Base-by-base conservation (phyloP, 2,888 invertebrate genomes). In the Sarcophaga rosellei region DNA sequence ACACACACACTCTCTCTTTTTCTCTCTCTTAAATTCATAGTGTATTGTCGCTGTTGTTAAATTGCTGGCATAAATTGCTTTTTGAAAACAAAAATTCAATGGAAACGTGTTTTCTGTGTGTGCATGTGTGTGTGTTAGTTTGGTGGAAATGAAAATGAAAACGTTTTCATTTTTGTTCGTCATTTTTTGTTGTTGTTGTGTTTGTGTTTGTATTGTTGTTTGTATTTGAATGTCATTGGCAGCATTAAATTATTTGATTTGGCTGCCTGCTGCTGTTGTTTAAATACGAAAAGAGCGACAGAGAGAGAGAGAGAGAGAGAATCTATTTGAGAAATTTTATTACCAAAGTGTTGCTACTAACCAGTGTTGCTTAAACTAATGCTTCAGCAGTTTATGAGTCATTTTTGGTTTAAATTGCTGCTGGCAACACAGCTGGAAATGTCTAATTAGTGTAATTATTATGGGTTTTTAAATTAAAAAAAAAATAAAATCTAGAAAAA, bases 201-300 rank as follows among this genome's bases (percentile, higher is more conserved):
- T 4, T 15, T 15, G 12, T 15, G 15, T 47, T 47, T 35, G 3
- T 47, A 66, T 62, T 61, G 72, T 53, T 74, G 57, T 82, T 78
- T 73, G 68, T 59, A 69, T 74, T 69, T 79, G 69, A 79, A 84
- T 84, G 84, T 79, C 84, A 84, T 70, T 84, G 84, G 75, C 84
- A 80, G 62, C 57, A 35, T 25, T 47, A 70, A 65, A 62, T 76
- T 84, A 80, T 84, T 80, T 84, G 70, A 84, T 76, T 84, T 84
- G 75, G 79, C 70, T 61, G 10, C 53, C 8, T 35, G 10, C 35
- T 35, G 35, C 35, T 35, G 35, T 35, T 35, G 35, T 35, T 35
- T 35, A 35, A 35, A 35, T 35, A 35, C 35, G 35, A 25, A 4
- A 25, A 25, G 25, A 25, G 25, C 4, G 25, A 25, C 25, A 25